Conservation (phyloP, 23 tunicate species). For the Halocynthia aurantium region DNA sequence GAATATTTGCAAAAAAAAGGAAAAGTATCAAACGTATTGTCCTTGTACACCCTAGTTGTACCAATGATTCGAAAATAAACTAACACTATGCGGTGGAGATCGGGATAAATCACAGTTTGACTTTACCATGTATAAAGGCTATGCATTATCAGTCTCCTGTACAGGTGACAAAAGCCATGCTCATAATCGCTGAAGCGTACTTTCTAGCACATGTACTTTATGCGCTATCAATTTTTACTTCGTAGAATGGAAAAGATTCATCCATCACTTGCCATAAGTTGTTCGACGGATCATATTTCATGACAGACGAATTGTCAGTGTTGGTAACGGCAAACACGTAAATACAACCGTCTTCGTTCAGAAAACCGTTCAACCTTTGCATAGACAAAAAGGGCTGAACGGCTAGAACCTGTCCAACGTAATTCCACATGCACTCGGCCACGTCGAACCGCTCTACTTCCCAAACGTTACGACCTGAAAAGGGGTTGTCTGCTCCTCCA, state of each 20-base stretch:
- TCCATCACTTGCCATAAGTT: conserved; percentile 65
- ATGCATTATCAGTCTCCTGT: too few species aligned
- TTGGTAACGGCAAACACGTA: conserved; percentile 68
- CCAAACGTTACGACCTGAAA: conserved; percentile 86
- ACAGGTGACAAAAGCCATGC: too few species aligned
- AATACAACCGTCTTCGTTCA: conserved; percentile 24
- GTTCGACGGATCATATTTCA: conserved; percentile 29
- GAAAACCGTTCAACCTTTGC: conserved; percentile 48
- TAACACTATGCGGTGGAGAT: too few species aligned
- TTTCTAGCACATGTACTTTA: too few species aligned
- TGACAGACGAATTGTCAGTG: conserved; percentile 33
- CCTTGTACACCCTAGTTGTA: too few species aligned
- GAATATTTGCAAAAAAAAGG: too few species aligned
- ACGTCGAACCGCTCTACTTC: conserved; percentile 74
- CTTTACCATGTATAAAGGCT: too few species aligned
- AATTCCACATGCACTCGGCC: conserved; percentile 41
- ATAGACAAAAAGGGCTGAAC: conserved; percentile 56
- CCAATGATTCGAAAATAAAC: too few species aligned
- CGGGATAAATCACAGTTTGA: too few species aligned
- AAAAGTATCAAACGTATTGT: too few species aligned
- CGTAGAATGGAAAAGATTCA: conserved; percentile 1
- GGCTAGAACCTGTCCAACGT: conserved; percentile 75
- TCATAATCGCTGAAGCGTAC: too few species aligned
- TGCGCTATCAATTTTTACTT: too few species aligned
- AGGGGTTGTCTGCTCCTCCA: conserved; percentile 91